Evolutionary conservation across 2,888 invertebrate genomes (phyloP).

Genomic region (Philonicus albiceps): DNA sequence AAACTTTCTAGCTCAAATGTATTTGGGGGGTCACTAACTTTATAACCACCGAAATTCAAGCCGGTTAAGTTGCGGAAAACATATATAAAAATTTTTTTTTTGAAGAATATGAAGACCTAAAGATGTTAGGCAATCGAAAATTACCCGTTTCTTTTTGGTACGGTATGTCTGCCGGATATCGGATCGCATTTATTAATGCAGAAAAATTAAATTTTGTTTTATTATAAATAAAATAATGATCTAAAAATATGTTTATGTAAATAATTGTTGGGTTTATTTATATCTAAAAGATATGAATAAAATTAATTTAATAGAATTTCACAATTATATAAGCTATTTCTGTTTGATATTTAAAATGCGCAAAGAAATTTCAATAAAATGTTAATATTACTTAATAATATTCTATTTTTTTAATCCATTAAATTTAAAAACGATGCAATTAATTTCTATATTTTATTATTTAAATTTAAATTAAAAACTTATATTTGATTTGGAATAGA

Average conservation of each 20-base stretch:
- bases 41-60: neutral
- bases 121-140: neutral
- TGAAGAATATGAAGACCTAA: neutral
- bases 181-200: neutral
- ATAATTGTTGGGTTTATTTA: neutral
- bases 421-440: too few relatives aligned
- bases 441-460: too few relatives aligned
- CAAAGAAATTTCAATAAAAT: too few relatives aligned
- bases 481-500: too few relatives aligned
- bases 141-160: neutral
- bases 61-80: neutral
- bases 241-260: neutral
- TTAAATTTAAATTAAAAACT: too few relatives aligned
- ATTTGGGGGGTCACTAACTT: neutral
- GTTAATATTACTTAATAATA: too few relatives aligned
- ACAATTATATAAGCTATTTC: too few relatives aligned
- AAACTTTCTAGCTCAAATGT: neutral
- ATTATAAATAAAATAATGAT: neutral
- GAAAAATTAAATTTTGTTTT: too few relatives aligned
- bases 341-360: too few relatives aligned
- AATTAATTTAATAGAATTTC: too few relatives aligned
- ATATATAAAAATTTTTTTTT: too few relatives aligned
- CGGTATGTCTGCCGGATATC: neutral
- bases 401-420: too few relatives aligned
- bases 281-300: neutral